Evolutionary conservation across 1,140 invertebrate species (phyloP), one percentile per base, ranked within the genome.

Genomic region (Danaus plexippus): DNA sequence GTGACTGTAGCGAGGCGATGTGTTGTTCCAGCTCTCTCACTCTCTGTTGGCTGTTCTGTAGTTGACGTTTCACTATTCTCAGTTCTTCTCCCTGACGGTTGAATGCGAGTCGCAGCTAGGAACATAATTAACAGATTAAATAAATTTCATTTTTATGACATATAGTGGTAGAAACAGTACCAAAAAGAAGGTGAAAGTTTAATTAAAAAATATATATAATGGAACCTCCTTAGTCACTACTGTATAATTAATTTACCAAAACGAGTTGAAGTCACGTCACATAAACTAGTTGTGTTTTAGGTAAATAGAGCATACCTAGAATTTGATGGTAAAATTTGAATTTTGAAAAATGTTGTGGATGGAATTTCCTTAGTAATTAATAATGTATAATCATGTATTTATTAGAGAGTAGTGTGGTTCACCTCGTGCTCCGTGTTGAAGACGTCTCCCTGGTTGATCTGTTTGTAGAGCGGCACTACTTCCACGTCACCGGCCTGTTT

Each of bases 31-130:
- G 85, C 71, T 95, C 94, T 52, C 91, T 89, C 8, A 95, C 92
- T 9, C 93, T 88, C 61, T 92, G 88, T 71, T 95, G 94, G 66
- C 93, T 93, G 65, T 92, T 90, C 2, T 90, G 88, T 13, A 96
- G 83, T 72, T 95, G 93, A 52, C 94, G 92, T 64, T 92, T 91
- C 9, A 94, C 88, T 56, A 92, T 85, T 52, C 92, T 88, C 15
- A 95, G 78, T 83, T 96, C 95, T 64, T 95, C 94, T n/a, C 89
- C 89, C 84, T 95, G 94, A 15, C 90, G 89, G 63, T 91, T 89
- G 71, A 92, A 94, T 1, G 93, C 92, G 62, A 92, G 85, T 64
- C 92, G 90, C 61, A 96, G 77, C 91, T 96, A 79, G 13, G 88
- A 88, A 54, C 15, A 57, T 15, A 15, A 43, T 47, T 11, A 1